Conservation (phyloP, 2,888 invertebrate genomes). For the Pocota personata region DNA sequence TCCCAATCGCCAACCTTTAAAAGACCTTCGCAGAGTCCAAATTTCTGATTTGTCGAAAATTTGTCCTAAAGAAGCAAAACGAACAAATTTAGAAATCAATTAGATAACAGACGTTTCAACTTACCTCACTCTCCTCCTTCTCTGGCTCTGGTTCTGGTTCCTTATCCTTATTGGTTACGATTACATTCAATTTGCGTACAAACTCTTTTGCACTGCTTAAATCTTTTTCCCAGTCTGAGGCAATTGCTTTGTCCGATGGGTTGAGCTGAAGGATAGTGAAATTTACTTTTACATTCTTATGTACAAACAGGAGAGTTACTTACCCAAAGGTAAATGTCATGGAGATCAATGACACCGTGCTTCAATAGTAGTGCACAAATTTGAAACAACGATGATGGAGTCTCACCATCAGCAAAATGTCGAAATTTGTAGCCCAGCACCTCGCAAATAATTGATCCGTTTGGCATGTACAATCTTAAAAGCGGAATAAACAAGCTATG, state of each 20-base stretch:
- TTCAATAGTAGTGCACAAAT: slow-evolving; percentile 95
- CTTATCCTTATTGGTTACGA: slow-evolving; percentile 91
- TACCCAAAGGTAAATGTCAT: slow-evolving; percentile 96
- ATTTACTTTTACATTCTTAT: background rate
- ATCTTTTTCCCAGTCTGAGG: slow-evolving; percentile 91
- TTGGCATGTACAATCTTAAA: slow-evolving; percentile 93
- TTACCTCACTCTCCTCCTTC: slow-evolving; percentile 87
- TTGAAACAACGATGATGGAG: slow-evolving; percentile 93
- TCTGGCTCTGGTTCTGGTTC: slow-evolving; percentile 89
- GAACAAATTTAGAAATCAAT: background rate
- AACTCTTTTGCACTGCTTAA: slow-evolving; percentile 93
- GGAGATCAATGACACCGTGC: slow-evolving; percentile 92
- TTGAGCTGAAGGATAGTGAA: slow-evolving; percentile 85
- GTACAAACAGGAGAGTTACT: slow-evolving; percentile 78
- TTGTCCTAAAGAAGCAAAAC: slow-evolving; percentile 76
- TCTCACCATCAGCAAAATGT: slow-evolving; percentile 85
- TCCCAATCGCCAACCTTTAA: slow-evolving; percentile 95
- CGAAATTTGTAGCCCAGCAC: slow-evolving; percentile 97
- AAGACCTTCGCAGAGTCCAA: slow-evolving; percentile 95
- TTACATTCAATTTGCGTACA: slow-evolving; percentile 92
- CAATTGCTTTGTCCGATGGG: slow-evolving; percentile 92
- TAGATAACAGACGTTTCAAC: background rate
- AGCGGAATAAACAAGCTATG: slow-evolving; percentile 93
- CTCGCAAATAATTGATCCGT: slow-evolving; percentile 94
- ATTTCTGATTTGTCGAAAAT: slow-evolving; percentile 91